Evolutionary conservation across 2,113 vertebrate species (phyloP).

Genomic region (Patagioenas fasciata): DNA sequence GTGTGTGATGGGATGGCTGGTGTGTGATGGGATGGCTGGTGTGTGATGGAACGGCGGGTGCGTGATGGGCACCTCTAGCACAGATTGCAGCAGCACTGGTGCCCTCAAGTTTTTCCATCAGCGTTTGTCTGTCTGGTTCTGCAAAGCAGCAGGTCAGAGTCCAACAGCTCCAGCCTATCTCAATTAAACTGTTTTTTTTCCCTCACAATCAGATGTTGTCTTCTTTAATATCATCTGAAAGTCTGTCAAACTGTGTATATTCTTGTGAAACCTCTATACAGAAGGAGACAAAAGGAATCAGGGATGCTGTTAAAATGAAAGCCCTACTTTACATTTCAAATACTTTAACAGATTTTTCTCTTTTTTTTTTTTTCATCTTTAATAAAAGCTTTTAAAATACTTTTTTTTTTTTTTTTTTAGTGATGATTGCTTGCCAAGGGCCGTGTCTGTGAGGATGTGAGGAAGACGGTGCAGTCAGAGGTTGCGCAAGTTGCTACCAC

Average conservation of each 20-base stretch:
- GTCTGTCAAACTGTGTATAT: constrained; percentile 39
- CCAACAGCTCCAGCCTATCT: not conserved
- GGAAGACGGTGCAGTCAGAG: not conserved
- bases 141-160: not conserved
- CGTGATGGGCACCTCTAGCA: too few species aligned
- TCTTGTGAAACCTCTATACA: constrained; percentile 35
- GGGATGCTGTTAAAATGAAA: constrained; percentile 47
- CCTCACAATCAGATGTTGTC: not conserved
- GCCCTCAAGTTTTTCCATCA: rapidly evolving
- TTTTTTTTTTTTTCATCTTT: not conserved
- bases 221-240: constrained; percentile 11
- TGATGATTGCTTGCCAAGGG: not conserved
- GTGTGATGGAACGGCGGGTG: too few species aligned
- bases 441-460: not conserved
- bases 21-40: too few species aligned
- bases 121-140: not conserved
- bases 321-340: constrained; percentile 60
- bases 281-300: constrained; percentile 45
- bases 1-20: too few species aligned
- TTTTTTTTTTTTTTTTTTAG: not conserved
- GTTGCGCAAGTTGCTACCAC: not conserved
- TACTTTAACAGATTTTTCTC: constrained; percentile 6
- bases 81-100: too few species aligned
- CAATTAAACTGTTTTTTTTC: not conserved
- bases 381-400: constrained; percentile 12